Base-by-base conservation (phyloP, 2,797 vertebrate species). In the Merluccius polli region DNA sequence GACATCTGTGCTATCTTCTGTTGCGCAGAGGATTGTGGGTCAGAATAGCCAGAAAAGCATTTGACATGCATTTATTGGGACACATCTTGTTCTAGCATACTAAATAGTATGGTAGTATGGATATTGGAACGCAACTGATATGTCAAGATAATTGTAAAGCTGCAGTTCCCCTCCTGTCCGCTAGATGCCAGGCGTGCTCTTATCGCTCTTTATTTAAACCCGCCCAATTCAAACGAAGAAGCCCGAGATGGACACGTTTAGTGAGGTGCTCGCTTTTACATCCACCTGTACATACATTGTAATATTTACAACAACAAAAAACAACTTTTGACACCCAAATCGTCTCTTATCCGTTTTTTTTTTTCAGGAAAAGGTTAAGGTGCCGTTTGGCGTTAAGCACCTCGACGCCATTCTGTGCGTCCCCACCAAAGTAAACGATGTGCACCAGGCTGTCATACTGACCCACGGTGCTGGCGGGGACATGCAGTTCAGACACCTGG, bases 381-480 rank as follows among this genome's bases (percentile, higher is more conserved):
- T 99, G 80, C 95, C 95, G 21, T 97, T 97, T 88, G 95, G 94
- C 83, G 86, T 85, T 8, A 97, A 95, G 78, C 76, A 73, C 9
- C 90, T 98, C 70, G 95, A 95, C 77, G 96, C 94, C 0, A 75
- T 90, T 15, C 79, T 96, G 83, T 93, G 93, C 67, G 79, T 94
- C 36, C 96, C 96, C 65, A 84, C 71, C 33, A 70, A 81, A 0
- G 7, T 74, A 31, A 81, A 83, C 52, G 87, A 74, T 27, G 79
- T 89, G 35, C 84, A 73, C 3, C 91, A 94, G 0, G 95, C 93
- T 10, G 86, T 99, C 21, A 87, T 97, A 52, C 93, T 98, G 69
- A 97, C 96, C 10, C 97, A 98, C 35, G 97, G 97, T 71, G 96
- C 97, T 0, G 96, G 96, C 16, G 97, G 96, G 87, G 96, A 98